Conservation (phyloP, 2,797 vertebrate species). For the Macroramphosus scolopax region DNA sequence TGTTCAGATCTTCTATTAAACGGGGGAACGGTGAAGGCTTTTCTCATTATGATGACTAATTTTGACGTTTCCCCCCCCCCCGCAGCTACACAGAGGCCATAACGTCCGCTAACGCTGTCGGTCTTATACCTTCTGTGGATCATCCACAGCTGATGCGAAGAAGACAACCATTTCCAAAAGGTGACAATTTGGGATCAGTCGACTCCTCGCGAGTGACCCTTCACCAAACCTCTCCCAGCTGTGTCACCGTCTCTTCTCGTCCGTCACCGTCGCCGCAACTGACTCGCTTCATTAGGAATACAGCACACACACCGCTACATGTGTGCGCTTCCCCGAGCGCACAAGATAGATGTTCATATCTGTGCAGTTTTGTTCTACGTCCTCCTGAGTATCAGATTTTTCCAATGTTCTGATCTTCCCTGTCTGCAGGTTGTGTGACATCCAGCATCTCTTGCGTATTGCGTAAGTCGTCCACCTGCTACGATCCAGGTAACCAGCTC, state of each 20-base stretch:
- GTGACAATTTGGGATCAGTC: slow-evolving; percentile 60
- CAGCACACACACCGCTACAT: neutral
- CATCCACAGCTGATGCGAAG: slow-evolving; percentile 56
- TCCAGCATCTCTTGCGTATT: slow-evolving; percentile 39
- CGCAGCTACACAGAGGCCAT: slow-evolving; percentile 12
- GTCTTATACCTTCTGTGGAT: slow-evolving; percentile 43
- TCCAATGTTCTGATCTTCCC: slow-evolving; percentile 38
- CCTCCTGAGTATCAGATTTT: slow-evolving; percentile 13
- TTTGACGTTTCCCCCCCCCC: slow-evolving; percentile 6
- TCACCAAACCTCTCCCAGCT: slow-evolving; percentile 47
- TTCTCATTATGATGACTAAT: slow-evolving; percentile 13
- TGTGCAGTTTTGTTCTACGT: neutral
- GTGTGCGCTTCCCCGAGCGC: neutral
- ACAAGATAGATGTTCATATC: slow-evolving; percentile 11
- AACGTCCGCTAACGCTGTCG: slow-evolving; percentile 18
- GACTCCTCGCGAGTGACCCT: slow-evolving; percentile 55
- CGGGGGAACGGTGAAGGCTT: slow-evolving; percentile 2
- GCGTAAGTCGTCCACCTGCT: slow-evolving; percentile 10
- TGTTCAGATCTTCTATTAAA: slow-evolving; percentile 39
- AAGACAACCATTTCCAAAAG: slow-evolving; percentile 50
- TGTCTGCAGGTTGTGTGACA: slow-evolving; percentile 44
- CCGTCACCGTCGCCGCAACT: slow-evolving; percentile 43
- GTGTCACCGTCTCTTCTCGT: slow-evolving; percentile 41
- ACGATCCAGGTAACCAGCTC: slow-evolving; percentile 14
- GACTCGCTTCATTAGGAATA: slow-evolving; percentile 13